phyloP scores from a whole-genome alignment of 2,797 vertebrate species.

The Gadopsis marmoratus region DNA sequence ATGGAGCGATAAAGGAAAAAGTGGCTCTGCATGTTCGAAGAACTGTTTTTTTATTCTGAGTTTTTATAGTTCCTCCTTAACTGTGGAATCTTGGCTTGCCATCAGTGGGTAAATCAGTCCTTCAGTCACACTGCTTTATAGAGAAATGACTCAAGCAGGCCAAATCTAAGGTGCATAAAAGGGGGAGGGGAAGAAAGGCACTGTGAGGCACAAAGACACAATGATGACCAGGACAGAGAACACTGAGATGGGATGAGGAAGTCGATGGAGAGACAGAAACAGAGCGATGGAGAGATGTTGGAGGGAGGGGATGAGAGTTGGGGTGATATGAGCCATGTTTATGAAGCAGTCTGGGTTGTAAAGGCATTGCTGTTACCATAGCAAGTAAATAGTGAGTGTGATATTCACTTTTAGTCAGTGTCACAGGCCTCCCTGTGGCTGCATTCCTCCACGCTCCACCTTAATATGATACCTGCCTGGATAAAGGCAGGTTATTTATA shows the following conservation, averaged over 20 bases:
- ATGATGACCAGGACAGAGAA: not conserved
- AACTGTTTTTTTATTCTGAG: slow-evolving; percentile 43
- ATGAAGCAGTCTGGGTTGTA: slow-evolving; percentile 52
- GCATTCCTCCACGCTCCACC: slow-evolving; percentile 27
- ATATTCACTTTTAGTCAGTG: slow-evolving; percentile 50
- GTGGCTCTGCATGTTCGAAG: slow-evolving; percentile 17
- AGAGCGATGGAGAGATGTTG: slow-evolving; percentile 3
- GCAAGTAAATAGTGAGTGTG: slow-evolving; percentile 74
- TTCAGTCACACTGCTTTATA: slow-evolving; percentile 60
- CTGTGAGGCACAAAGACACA: slow-evolving; percentile 2
- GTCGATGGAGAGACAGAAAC: slow-evolving; percentile 12
- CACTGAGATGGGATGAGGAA: slow-evolving; percentile 20
- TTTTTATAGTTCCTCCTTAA: slow-evolving; percentile 67
- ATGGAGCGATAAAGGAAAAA: slow-evolving; percentile 33
- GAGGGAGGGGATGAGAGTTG: slow-evolving; percentile 5
- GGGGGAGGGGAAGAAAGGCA: slow-evolving; percentile 6
- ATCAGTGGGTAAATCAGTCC: slow-evolving; percentile 45
- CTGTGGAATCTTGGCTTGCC: slow-evolving; percentile 74
- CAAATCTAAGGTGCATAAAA: slow-evolving; percentile 24
- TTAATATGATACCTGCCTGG: slow-evolving; percentile 49
- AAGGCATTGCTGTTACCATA: slow-evolving; percentile 73
- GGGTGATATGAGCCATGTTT: slow-evolving; percentile 55
- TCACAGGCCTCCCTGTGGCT: slow-evolving; percentile 48
- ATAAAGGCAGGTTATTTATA: slow-evolving; percentile 62
- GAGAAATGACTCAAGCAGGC: slow-evolving; percentile 69